Evolutionary conservation across 2,888 invertebrate species (phyloP), one percentile per base, ranked within the genome.

Genomic region (Eledona agricola): DNA sequence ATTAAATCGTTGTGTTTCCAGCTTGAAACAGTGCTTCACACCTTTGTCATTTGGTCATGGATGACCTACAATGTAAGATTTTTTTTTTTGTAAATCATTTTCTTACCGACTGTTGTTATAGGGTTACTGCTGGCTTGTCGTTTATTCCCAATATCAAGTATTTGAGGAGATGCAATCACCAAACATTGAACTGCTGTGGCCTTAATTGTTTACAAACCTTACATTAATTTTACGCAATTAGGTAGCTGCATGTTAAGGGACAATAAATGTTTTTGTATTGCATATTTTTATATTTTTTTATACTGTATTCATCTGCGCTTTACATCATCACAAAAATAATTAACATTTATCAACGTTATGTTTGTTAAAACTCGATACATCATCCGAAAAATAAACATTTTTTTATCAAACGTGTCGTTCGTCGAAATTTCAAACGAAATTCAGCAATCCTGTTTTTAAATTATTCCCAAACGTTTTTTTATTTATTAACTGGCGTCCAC

Each of bases 121-220:
- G 93, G 82, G 89, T 11, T 93, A 94, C 70, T 93, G 91, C 71
- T 90, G 91, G 87, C 74, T 93, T 12, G 91, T 90, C 54, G 91
- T 94, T 0, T 85, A 86, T 62, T 92, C 93, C 0, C 89, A 91
- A 66, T 94, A 92, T 72, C 88, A 89, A 79, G 81, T 90, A 42
- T 87, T 91, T 67, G 80, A 88, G 63, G 80, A 87, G 59, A 81
- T 89, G 77, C 93, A 94, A 71, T 90, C 91, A 42, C 93, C 93
- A 2, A 91, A 93, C 71, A 92, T 93, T 70, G 91, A 92, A 72
- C 82, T 93, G 23, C 77, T 90, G 47, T 83, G 83, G 79, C 82
- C 85, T 55, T 84, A 77, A 78, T 25, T 32, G 19, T 31, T 13
- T 22, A 17, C 20, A n/a, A 17, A 23, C 9, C 4, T 26, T 42